phyloP scores from a whole-genome alignment of 1,140 invertebrate genomes.

The Venustaconcha ellipsiformis region DNA sequence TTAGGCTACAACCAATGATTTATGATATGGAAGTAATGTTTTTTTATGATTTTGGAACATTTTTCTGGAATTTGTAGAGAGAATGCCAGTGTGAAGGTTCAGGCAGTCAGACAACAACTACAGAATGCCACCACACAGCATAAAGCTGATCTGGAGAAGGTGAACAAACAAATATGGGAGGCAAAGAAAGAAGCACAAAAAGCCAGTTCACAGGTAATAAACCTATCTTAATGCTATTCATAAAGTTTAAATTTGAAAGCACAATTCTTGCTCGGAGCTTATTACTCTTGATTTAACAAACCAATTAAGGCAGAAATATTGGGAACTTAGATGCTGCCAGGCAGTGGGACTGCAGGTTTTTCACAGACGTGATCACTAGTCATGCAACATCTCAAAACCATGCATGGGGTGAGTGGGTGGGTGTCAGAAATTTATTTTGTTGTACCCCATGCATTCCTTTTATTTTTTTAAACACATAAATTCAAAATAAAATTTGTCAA shows the following conservation, averaged over 20 bases:
- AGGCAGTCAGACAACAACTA: slow-evolving; percentile 49
- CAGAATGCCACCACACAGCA: slow-evolving; percentile 44
- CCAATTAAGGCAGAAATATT: too few relatives aligned
- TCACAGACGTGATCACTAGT: background rate
- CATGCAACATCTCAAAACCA: background rate
- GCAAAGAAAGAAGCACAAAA: slow-evolving; percentile 39
- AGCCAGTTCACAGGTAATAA: slow-evolving; percentile 36
- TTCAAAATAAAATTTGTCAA: too few relatives aligned
- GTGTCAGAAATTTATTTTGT: background rate
- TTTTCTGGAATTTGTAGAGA: slow-evolving; percentile 26
- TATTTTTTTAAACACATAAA: too few relatives aligned
- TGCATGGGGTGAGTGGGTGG: background rate
- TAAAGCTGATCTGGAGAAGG: slow-evolving; percentile 48
- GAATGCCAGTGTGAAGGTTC: slow-evolving; percentile 34
- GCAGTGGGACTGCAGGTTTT: background rate
- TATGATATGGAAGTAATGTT: too few relatives aligned
- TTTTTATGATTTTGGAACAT: too few relatives aligned
- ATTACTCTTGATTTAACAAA: too few relatives aligned
- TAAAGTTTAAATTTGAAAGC: background rate
- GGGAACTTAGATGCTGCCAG: too few relatives aligned
- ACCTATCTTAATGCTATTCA: background rate
- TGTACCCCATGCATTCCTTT: background rate
- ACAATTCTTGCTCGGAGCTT: too few relatives aligned
- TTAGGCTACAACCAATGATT: too few relatives aligned
- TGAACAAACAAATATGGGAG: slow-evolving; percentile 48